Evolutionary conservation across 1,140 invertebrate genomes (phyloP).

Genomic region (Drosophila sechellia): DNA sequence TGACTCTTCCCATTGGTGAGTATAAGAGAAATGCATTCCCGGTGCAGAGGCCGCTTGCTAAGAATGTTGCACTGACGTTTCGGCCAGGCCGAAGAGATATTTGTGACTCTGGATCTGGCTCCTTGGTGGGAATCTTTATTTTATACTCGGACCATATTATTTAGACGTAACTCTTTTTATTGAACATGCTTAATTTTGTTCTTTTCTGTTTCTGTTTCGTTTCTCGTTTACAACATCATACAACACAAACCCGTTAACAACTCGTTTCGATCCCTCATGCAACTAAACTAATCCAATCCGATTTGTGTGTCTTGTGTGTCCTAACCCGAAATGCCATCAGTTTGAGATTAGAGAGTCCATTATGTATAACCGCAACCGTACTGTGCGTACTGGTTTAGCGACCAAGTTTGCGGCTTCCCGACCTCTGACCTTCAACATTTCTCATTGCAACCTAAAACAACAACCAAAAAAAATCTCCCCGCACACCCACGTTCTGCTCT

Average conservation of each 20-base stretch:
- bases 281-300: slow-evolving; percentile 43
- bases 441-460: slow-evolving; percentile 75
- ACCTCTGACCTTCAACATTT: slow-evolving; percentile 28
- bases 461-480: slow-evolving; percentile 76
- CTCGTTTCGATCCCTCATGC: slow-evolving; percentile 70
- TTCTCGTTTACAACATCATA: slow-evolving; percentile 65
- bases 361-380: slow-evolving; percentile 20
- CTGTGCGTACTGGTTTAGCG: slow-evolving; percentile 20
- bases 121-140: slow-evolving; percentile 33
- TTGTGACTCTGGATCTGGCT: slow-evolving; percentile 26
- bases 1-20: slow-evolving; percentile 88
- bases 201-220: slow-evolving; percentile 70
- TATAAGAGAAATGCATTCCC: slow-evolving; percentile 32
- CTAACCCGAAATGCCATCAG: slow-evolving; percentile 59
- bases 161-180: slow-evolving; percentile 46
- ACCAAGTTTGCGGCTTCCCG: slow-evolving; percentile 16
- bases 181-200: slow-evolving; percentile 82
- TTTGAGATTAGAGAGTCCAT: slow-evolving; percentile 53
- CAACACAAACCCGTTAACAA: slow-evolving; percentile 66
- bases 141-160: slow-evolving; percentile 36
- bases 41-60: background rate
- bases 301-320: slow-evolving; percentile 55
- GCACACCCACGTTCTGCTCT: slow-evolving; percentile 79
- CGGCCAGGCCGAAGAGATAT: slow-evolving; percentile 12
- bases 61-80: background rate